A percentile compares a stretch with the other conserved stretches of the same genome.
These are phyloP conservation scores for Flexamia atlantica DNA, from an alignment of 2,888 invertebrate genomes.

Conservation along the genomic window DNA sequence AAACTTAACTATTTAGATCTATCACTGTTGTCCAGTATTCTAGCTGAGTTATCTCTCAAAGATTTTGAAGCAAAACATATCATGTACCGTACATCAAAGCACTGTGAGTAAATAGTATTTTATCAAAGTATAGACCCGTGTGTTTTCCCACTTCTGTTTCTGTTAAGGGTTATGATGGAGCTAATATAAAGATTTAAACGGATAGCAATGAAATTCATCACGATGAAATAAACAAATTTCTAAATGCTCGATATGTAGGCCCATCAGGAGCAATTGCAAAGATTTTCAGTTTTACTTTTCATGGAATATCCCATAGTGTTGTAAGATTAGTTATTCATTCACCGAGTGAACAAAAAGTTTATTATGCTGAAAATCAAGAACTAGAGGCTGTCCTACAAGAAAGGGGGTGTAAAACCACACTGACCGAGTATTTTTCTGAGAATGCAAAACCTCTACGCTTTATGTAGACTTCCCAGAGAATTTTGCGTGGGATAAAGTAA, in stretches of 20 bases:
- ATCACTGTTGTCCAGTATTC: no score
- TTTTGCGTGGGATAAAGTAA: not conserved
- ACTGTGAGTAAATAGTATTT: no score
- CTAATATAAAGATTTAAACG: not conserved
- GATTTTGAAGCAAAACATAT: no score
- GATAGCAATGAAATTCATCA: not conserved
- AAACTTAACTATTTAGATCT: no score
- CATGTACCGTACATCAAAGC: no score
- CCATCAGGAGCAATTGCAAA: not conserved
- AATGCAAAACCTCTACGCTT: not conserved
- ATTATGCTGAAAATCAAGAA: not conserved
- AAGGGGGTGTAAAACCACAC: not conserved
- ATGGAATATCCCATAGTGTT: not conserved
- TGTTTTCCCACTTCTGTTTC: no score
- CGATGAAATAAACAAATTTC: not conserved
- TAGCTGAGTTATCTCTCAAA: no score
- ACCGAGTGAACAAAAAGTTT: not conserved
- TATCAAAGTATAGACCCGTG: no score
- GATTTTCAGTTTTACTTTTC: not conserved
- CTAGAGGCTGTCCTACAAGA: not conserved
- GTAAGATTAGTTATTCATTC: not conserved
- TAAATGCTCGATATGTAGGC: not conserved
- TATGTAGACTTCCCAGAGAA: not conserved
- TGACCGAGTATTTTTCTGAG: not conserved
- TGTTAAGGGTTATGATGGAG: not conserved